Conservation (phyloP, 2,113 vertebrate genomes). For the Malurus melanocephalus region DNA sequence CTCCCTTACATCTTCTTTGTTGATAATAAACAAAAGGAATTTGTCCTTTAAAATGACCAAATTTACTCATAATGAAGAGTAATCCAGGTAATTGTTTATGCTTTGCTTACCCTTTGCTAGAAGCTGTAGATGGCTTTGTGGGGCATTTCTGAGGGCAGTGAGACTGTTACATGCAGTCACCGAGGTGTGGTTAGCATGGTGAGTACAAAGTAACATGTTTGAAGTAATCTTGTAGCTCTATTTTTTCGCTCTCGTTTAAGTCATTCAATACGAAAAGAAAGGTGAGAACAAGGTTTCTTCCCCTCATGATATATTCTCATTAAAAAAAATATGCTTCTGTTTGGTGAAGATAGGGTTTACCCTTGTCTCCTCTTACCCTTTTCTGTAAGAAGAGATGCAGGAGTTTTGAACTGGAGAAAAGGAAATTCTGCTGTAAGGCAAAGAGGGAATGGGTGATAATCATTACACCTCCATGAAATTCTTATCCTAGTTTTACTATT, state of each 20-base stretch:
- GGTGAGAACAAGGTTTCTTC: background rate
- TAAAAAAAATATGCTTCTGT: background rate
- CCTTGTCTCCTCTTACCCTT: background rate
- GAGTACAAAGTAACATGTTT: background rate
- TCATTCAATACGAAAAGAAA: background rate
- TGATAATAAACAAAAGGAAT: background rate
- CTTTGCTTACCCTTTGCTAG: background rate
- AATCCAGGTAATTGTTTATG: background rate
- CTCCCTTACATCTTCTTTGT: background rate
- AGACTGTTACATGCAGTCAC: background rate
- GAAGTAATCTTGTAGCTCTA: background rate
- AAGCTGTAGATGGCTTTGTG: background rate
- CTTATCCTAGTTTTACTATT: background rate
- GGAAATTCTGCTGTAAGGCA: background rate
- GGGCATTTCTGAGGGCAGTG: background rate
- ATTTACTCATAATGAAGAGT: background rate
- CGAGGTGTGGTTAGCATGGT: background rate
- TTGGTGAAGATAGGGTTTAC: background rate
- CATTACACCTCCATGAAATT: background rate
- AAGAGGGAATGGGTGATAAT: background rate
- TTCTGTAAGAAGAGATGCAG: background rate
- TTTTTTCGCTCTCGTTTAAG: background rate
- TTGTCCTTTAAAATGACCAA: background rate
- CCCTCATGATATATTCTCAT: background rate
- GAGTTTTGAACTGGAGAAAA: background rate